Evolutionary conservation across 1,140 invertebrate genomes (phyloP).

Genomic region (Dendrolimus kikuchii): DNA sequence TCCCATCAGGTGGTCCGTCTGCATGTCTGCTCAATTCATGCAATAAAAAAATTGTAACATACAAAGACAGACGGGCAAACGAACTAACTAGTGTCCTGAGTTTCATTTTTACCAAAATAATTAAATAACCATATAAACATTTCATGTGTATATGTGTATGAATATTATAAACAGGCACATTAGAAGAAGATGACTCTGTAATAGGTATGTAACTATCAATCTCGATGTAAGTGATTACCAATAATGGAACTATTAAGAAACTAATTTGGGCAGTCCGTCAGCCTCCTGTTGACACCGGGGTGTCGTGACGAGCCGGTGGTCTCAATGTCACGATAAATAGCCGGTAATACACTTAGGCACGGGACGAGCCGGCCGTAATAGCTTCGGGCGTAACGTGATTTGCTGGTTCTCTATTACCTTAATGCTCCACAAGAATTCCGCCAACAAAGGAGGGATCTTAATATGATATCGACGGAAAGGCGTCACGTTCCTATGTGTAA

Average conservation of each 20-base stretch:
- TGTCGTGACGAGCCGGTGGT: constrained; percentile 32
- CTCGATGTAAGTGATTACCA: constrained; percentile 11
- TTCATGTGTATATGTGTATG: too few relatives aligned
- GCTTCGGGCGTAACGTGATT: constrained; percentile 49
- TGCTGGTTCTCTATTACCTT: constrained; percentile 47
- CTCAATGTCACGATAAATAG: constrained; percentile 55
- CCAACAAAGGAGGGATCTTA: constrained; percentile 42
- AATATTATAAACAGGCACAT: too few relatives aligned
- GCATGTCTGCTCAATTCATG: too few relatives aligned
- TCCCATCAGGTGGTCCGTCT: too few relatives aligned
- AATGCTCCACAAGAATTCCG: constrained; percentile 43
- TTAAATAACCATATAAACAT: too few relatives aligned
- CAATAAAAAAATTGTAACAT: too few relatives aligned
- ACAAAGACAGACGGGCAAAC: too few relatives aligned
- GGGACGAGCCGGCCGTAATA: constrained; percentile 42
- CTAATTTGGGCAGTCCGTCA: constrained; percentile 31
- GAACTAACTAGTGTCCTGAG: too few relatives aligned
- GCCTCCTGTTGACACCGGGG: constrained; percentile 29
- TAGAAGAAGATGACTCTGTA: background rate
- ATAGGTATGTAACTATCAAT: constrained; percentile 1
- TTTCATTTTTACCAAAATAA: too few relatives aligned
- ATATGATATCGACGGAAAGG: constrained; percentile 38
- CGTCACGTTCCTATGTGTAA: constrained; percentile 20
- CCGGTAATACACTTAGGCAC: constrained; percentile 45
- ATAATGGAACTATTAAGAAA: constrained; percentile 25